Base-by-base conservation (phyloP, 2,113 vertebrate genomes). In the Heloderma charlesbogerti region DNA sequence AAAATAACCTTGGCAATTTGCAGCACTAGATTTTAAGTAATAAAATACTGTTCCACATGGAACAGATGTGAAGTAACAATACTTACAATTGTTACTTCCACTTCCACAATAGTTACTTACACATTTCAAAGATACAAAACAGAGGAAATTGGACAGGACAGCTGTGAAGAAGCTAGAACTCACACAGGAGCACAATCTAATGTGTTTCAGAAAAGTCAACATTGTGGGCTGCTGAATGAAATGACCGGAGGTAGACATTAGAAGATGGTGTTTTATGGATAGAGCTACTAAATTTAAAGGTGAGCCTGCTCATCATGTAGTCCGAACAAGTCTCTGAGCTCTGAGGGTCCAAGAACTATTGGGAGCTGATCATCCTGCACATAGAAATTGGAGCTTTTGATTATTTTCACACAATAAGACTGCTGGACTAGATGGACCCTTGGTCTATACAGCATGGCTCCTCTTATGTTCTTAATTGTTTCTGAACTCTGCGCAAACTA, bases 341-440 rank as follows among this genome's bases (percentile, higher is more conserved):
- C 48, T 20, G 20, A 89, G 20, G 80, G 43, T 60, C 37, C 25
- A 82, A 40, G 48, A 16, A 31, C 31, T 22, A 20, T 54, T 37
- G 57, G 20, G 27, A 84, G 45, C 20, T 69, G 82, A 60, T 8
- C 25, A 63, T 66, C 57, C 60, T 37, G 25, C 20, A 84, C 31
- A 27, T 43, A 27, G 18, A 54, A 69, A 27, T 20, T 34, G 37
- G 57, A 20, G 6, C 29, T 34, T 57, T 72, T 9, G 22, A 51
- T 85, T 69, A 85, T 77, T 90, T 84, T 90, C 40, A 84, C 43
- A 43, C n/a, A n/a, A n/a, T n/a, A n/a, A n/a, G n/a, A n/a, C n/a
- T n/a, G n/a, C n/a, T n/a, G n/a, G n/a, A n/a, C n/a, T n/a, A n/a
- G n/a, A n/a, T n/a, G n/a, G n/a, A n/a, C n/a, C n/a, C n/a, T n/a